These are phyloP conservation scores for Lamellibrachia satsuma DNA, from an alignment of 2,888 invertebrate species.

Conservation along the genomic window DNA sequence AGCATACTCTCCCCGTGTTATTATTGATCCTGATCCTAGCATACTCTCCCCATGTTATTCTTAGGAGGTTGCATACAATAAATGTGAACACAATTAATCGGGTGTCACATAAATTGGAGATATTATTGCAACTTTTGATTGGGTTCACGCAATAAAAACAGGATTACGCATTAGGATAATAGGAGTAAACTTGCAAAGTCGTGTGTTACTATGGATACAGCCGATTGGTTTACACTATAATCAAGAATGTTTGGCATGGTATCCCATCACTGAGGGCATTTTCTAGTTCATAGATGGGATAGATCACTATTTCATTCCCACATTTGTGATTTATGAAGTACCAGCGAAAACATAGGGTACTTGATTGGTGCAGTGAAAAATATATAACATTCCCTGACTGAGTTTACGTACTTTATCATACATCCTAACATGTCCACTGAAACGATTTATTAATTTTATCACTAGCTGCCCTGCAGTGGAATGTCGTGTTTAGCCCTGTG, in stretches of 20 bases:
- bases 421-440: background rate
- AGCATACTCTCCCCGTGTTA: background rate
- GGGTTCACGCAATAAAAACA: background rate
- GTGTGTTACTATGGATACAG: background rate
- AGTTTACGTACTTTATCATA: background rate
- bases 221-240: background rate
- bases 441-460: background rate
- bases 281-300: background rate
- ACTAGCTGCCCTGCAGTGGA: background rate
- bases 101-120: background rate
- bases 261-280: background rate
- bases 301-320: background rate
- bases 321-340: background rate
- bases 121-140: background rate
- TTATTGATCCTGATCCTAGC: too few relatives aligned
- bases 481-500: background rate
- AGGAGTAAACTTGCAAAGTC: too few relatives aligned
- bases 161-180: background rate
- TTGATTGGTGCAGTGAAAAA: background rate
- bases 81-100: background rate
- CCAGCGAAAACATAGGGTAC: background rate
- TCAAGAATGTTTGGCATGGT: background rate
- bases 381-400: background rate
- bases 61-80: background rate
- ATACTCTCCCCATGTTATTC: background rate